phyloP scores from a whole-genome alignment of 2,888 invertebrate species.

The Tetheella fluctuosa region DNA sequence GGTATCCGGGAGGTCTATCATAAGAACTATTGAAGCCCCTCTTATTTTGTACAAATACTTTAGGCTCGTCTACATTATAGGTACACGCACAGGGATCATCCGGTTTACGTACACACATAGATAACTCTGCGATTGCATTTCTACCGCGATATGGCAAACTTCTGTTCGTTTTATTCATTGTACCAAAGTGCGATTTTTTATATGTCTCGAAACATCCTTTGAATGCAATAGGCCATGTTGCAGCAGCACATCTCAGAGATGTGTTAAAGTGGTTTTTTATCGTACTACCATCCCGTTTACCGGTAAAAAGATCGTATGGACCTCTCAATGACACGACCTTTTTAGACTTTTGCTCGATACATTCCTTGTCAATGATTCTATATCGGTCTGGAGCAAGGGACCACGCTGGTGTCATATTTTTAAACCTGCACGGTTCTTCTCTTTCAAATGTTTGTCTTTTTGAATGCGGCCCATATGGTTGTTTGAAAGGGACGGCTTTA shows the following conservation, averaged over 20 bases:
- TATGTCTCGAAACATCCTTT: constrained; percentile 62
- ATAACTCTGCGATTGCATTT: constrained; percentile 74
- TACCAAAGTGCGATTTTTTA: constrained; percentile 60
- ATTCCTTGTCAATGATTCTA: constrained; percentile 60
- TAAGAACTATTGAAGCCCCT: constrained; percentile 69
- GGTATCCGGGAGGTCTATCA: constrained; percentile 65
- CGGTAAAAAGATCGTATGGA: constrained; percentile 78
- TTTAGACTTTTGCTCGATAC: constrained; percentile 64
- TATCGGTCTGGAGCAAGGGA: constrained; percentile 72
- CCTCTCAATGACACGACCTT: constrained; percentile 68
- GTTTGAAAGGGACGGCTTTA: constrained; percentile 56
- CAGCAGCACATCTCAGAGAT: constrained; percentile 47
- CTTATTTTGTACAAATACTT: constrained; percentile 50
- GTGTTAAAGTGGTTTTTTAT: constrained; percentile 82
- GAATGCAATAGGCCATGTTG: constrained; percentile 68
- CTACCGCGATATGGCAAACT: constrained; percentile 67
- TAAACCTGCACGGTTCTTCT: constrained; percentile 69
- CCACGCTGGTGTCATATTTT: constrained; percentile 56
- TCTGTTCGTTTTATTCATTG: constrained; percentile 69
- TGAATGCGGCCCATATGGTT: constrained; percentile 66
- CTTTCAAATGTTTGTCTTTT: constrained; percentile 60
- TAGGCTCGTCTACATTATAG: constrained; percentile 57
- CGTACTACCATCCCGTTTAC: constrained; percentile 73
- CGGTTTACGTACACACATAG: constrained; percentile 75
- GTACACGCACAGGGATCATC: constrained; percentile 81